These are phyloP conservation scores for Vandiemenella viatica DNA, from an alignment of 2,888 invertebrate species.

Conservation along the genomic window DNA sequence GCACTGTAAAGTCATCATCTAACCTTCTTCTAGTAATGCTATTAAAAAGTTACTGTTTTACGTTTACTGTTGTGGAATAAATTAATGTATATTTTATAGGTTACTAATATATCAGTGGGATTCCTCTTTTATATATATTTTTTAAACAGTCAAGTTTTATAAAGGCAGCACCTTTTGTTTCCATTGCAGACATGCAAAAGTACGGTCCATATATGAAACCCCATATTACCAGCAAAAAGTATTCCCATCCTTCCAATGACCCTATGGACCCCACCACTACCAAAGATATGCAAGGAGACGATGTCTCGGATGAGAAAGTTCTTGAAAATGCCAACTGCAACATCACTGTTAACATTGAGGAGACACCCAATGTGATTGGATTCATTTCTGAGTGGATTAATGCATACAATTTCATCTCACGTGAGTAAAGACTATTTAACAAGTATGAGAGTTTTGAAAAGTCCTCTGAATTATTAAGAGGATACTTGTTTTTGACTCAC, in stretches of 20 bases:
- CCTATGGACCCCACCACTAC: conserved; percentile 21
- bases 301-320: conserved; percentile 22
- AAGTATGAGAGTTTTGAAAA: too few species aligned
- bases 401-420: conserved; percentile 49
- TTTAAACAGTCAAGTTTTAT: conserved; percentile 6
- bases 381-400: conserved; percentile 56
- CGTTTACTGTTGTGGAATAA: too few species aligned
- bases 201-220: conserved; percentile 8
- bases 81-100: too few species aligned
- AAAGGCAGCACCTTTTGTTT: conserved; percentile 12
- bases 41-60: too few species aligned
- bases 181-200: conserved; percentile 12
- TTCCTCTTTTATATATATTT: too few species aligned
- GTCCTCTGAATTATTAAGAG: too few species aligned
- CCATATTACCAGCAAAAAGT: conserved; percentile 14
- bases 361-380: conserved; percentile 39
- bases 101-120: too few species aligned
- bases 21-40: too few species aligned
- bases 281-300: conserved; percentile 29
- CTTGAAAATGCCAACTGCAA: conserved; percentile 32
- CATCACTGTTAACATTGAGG: conserved; percentile 31
- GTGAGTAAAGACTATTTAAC: conserved; percentile 39
- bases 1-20: too few species aligned
- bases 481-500: too few species aligned
- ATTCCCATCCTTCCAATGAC: conserved; percentile 22